Conservation (phyloP, 1,140 invertebrate species). For the Philopotamus ludificatus region DNA sequence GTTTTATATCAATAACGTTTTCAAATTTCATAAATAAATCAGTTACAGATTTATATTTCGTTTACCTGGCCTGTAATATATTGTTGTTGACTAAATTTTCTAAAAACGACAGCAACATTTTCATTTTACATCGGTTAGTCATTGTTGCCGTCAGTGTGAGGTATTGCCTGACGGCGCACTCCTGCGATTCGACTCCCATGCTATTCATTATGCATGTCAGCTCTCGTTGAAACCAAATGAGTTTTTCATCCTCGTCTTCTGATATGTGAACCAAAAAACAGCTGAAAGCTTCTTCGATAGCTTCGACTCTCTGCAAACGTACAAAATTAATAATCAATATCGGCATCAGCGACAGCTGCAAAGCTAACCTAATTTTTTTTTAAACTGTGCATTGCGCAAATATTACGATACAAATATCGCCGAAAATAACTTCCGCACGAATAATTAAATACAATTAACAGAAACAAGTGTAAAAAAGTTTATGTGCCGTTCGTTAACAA, state of each 20-base stretch:
- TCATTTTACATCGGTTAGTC: conserved; percentile 69
- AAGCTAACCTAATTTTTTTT: no score
- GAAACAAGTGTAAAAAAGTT: no score
- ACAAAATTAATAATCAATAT: no score
- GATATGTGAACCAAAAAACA: conserved; percentile 76
- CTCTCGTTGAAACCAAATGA: conserved; percentile 65
- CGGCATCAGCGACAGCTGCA: no score
- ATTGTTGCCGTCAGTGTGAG: conserved; percentile 66
- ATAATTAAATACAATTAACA: no score
- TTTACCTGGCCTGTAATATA: conserved; percentile 64
- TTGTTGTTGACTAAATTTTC: conserved; percentile 70
- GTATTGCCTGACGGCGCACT: conserved; percentile 69
- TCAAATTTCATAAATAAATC: not conserved
- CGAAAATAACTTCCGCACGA: no score
- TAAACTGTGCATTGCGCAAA: no score
- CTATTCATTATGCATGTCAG: conserved; percentile 53
- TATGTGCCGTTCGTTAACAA: no score
- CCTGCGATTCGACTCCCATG: conserved; percentile 67
- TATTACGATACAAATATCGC: no score
- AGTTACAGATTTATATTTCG: no score
- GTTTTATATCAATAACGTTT: not conserved
- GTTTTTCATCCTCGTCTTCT: conserved; percentile 66
- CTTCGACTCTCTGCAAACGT: conserved; percentile 68
- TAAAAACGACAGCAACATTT: conserved; percentile 69
- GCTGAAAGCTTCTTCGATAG: conserved; percentile 84